These are phyloP conservation scores for Xiphophorus couchianus DNA, from an alignment of 2,113 vertebrate genomes.

Conservation along the genomic window DNA sequence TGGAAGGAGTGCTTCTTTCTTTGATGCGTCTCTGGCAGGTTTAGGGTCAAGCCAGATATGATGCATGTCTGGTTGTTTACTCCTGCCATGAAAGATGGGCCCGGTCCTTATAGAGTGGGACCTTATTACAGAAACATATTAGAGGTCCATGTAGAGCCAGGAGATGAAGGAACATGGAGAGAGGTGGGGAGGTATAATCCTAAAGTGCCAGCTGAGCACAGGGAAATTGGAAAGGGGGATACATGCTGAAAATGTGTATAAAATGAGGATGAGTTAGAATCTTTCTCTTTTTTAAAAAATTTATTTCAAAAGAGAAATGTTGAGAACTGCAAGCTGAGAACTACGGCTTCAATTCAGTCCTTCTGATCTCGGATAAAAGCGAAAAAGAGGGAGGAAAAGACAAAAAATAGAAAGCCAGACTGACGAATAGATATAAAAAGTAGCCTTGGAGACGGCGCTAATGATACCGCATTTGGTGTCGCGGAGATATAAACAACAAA, in stretches of 20 bases:
- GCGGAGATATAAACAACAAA: slow-evolving; percentile 50
- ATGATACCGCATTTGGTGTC: slow-evolving; percentile 55
- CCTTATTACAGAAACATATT: slow-evolving; percentile 52
- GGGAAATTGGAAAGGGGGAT: slow-evolving; percentile 5
- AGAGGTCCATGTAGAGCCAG: slow-evolving; percentile 18
- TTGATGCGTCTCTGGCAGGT: slow-evolving; percentile 61
- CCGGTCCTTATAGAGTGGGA: slow-evolving; percentile 40
- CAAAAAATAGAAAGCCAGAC: slow-evolving; percentile 10
- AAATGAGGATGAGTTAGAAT: slow-evolving; percentile 14
- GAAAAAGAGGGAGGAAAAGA: slow-evolving; percentile 32
- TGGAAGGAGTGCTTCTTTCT: slow-evolving; percentile 37
- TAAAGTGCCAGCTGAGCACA: slow-evolving; percentile 33
- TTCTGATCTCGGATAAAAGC: slow-evolving; percentile 60
- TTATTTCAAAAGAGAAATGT: neutral
- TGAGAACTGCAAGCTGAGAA: slow-evolving; percentile 37
- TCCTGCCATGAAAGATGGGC: slow-evolving; percentile 33
- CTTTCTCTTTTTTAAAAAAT: neutral
- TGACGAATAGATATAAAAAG: slow-evolving; percentile 41
- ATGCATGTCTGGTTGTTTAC: slow-evolving; percentile 60
- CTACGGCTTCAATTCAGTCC: slow-evolving; percentile 19
- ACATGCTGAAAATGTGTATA: slow-evolving; percentile 9
- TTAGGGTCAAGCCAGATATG: slow-evolving; percentile 42
- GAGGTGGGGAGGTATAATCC: slow-evolving; percentile 23
- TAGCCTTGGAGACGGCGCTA: slow-evolving; percentile 40
- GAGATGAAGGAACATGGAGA: slow-evolving; percentile 38